Evolutionary conservation across 2,113 vertebrate genomes (phyloP).

Genomic region (Manacus vitellinus): DNA sequence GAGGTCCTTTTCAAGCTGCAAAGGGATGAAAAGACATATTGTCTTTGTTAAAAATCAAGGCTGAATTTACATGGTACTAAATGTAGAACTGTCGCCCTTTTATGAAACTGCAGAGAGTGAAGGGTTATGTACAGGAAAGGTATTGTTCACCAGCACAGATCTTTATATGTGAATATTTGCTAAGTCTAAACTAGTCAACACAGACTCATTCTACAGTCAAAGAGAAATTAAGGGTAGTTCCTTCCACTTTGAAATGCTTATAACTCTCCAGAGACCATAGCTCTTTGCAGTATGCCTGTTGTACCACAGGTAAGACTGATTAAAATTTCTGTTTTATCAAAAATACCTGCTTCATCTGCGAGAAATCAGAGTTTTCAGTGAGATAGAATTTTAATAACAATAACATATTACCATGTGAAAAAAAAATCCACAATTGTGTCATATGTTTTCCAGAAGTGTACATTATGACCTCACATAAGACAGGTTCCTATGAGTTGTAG

Average conservation of each 20-base stretch:
- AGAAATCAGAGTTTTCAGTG: not conserved
- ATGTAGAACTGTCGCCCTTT: not conserved
- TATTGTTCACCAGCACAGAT: not conserved
- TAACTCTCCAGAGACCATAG: not conserved
- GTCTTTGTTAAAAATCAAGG: not conserved
- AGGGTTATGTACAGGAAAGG: not conserved
- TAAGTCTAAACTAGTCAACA: not conserved
- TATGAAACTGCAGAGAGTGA: not conserved
- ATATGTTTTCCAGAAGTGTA: not conserved
- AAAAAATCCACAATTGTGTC: not conserved
- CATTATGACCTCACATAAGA: not conserved
- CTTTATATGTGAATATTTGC: not conserved
- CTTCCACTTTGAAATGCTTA: not conserved
- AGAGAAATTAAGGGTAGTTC: not conserved
- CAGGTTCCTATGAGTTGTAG: not conserved
- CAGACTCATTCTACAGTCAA: not conserved
- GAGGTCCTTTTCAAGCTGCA: not conserved
- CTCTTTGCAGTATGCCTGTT: not conserved
- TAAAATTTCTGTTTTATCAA: not conserved
- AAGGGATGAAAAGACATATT: not conserved
- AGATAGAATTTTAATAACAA: not conserved
- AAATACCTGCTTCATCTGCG: not conserved
- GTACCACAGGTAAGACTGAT: fast-evolving
- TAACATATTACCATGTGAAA: not conserved
- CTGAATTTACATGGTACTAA: not conserved